phyloP scores from a whole-genome alignment of 30 jellyfish, hydroid and myxozoan genomes.

The Aurelia sp. region DNA sequence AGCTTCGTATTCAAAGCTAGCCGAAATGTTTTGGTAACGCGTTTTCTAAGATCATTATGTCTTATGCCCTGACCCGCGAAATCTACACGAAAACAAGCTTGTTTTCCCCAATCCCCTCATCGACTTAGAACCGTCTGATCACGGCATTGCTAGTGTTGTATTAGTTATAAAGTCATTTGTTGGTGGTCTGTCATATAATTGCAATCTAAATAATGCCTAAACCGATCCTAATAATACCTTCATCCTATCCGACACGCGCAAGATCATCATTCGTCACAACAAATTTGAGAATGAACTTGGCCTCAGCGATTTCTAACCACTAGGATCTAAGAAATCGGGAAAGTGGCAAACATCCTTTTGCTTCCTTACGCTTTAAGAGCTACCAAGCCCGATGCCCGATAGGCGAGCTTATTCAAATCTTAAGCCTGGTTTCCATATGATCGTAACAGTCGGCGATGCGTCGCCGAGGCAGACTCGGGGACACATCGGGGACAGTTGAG shows the following conservation, averaged over 20 bases:
- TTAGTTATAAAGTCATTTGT: neutral
- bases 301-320: no score
- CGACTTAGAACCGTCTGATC: constrained; percentile 18
- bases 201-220: neutral
- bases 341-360: no score
- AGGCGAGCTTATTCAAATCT: no score
- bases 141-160: neutral
- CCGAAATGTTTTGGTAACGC: constrained; percentile 57
- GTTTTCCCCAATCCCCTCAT: constrained; percentile 29
- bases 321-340: no score
- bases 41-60: constrained; percentile 33
- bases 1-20: constrained; percentile 23
- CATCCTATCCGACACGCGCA: constrained; percentile 8
- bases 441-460: no score
- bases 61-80: constrained; percentile 37
- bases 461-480: no score
- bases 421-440: no score
- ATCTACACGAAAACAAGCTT: constrained; percentile 56
- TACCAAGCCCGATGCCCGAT: no score
- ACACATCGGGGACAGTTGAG: no score
- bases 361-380: no score
- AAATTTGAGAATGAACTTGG: no score
- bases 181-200: constrained; percentile 1
- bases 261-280: neutral
- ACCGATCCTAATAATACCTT: neutral